Evolutionary conservation across 2,888 invertebrate genomes (phyloP), one percentile per base, ranked within the genome.

Genomic region (Unio delphinus): DNA sequence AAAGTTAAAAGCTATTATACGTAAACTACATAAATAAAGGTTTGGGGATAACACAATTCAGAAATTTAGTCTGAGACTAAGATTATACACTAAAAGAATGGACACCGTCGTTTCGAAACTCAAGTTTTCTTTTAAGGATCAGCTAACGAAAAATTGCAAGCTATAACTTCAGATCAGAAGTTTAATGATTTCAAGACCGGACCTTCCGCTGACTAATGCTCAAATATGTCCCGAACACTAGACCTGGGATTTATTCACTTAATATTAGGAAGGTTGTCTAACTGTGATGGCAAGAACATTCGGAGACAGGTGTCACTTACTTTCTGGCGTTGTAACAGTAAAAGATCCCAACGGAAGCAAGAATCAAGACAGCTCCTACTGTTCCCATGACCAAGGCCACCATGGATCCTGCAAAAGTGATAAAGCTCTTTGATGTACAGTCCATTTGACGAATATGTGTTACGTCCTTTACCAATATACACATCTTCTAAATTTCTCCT

Each of bases 371-470:
- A 20, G 76, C 65, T n/a, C 76, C 76, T 23, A 76, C 58, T 20
- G 65, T 70, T 26, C 64, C 70, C 58, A 76, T 73, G 55, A 74
- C 72, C 23, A 76, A 28, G 11, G 72, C 76, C 15, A 76, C 72
- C 64, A 67, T 62, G 20, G 69, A 66, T 20, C 74, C 76, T 76
- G 58, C 3, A 70, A 67, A 15, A 58, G 11, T 58, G 11, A 58
- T 26, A 0, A 58, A 23, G 2, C 26, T 26, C 58, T 58, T 23
- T 20, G 3, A 58, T 45, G 45, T 15, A 45, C 45, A 45, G 3
- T 45, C 45, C 45, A 45, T 45, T 11, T 45, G 45, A 15, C 15
- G 11, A 11, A 45, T 45, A 45, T 45, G 11, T 11, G 45, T 45
- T 11, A 11, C 45, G 11, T 45, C 45, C 45, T 15, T 45, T 45